Base-by-base conservation (phyloP, 2,797 vertebrate genomes). In the Gallirallus australis region DNA sequence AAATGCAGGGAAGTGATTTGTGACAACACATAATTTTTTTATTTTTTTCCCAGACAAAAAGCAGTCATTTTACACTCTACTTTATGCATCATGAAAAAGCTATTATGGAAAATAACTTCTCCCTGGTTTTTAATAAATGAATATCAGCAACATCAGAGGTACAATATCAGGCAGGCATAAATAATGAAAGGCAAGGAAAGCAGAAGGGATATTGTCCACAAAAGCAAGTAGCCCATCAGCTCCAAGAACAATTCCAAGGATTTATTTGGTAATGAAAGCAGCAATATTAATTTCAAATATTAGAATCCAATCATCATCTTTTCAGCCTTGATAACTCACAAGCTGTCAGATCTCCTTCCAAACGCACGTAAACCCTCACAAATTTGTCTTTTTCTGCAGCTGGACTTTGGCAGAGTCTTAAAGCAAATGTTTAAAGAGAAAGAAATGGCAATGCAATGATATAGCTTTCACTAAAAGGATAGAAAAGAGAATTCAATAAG, bases 1-100 rank as follows among this genome's bases (percentile, higher is more conserved):
- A 94, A 94, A 95, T 23, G 18, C 54, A 96, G 79, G 59, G 42
- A 48, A 48, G 50, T 35, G 33, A 89, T 85, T 93, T 90, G 50
- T 75, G 66, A 59, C 82, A 83, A 50, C 28, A 66, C 27, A 86
- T 37, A 65, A 6, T 1, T 68, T 61, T 80, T 82, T 77, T 80
- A 45, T 30, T 81, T 93, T 84, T 70, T 92, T 82, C 52, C 35
- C 25, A 71, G 66, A 31, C 69, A 93, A 89, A 94, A 96, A 70
- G 17, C 69, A 90, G 78, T 77, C n/a, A 37, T 89, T 91, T 94
- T 82, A 30, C 37, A 61, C 16, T 79, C 27, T 52, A 61, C 23
- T 15, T 75, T 80, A 89, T 16, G 50, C 56, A 93, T 82, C 56
- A 68, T 47, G 23, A 83, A 83, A 93, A 90, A 86, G 40, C 63